Base-by-base conservation (phyloP, 2,888 invertebrate genomes). In the Erpobdella octoculata region DNA sequence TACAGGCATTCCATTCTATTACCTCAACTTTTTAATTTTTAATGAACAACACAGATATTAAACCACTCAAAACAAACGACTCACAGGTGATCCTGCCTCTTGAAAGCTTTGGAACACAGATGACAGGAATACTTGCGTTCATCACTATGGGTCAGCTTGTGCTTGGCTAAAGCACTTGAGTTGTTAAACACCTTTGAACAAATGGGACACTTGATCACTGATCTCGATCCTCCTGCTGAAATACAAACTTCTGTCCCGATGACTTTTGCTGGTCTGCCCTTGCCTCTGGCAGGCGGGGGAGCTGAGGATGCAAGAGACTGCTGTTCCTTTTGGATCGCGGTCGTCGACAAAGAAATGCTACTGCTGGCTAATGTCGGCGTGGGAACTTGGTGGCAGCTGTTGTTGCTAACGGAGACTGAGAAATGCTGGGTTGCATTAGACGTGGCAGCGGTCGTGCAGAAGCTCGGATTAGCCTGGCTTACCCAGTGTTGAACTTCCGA, bases 81-180 rank as follows among this genome's bases (percentile, higher is more conserved):
- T 93, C 87, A 94, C 92, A 96, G 88, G 86, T 96, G 95, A 86
- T 96, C 96, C 86, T 96, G 95, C 83, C 96, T 88, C 86, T 96
- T 96, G 88, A 96, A 96, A 78, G 95, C 95, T 86, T 96, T 96
- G 76, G 92, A 90, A 86, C 96, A 96, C 84, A 94, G 91, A 81
- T 89, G 89, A 86, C 96, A 96, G 77, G 93, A 91, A 85, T 94
- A 95, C 84, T 93, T 93, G 79, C 96, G 87, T 84, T 96, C 96
- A 85, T 96, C 95, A 86, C 94, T 94, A 87, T 96, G 96, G 77
- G 95, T 96, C 84, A 96, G 87, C 85, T 94, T 94, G 93, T 83
- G 83, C 74, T 83, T 83, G 33, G 83, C 94, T 81, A 96, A 87
- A 75, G 95, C 95, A 79, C 94, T 94, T 78, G 94, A 93, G 86